phyloP scores from a whole-genome alignment of 2,113 vertebrate genomes.

The Panthera uncia region DNA sequence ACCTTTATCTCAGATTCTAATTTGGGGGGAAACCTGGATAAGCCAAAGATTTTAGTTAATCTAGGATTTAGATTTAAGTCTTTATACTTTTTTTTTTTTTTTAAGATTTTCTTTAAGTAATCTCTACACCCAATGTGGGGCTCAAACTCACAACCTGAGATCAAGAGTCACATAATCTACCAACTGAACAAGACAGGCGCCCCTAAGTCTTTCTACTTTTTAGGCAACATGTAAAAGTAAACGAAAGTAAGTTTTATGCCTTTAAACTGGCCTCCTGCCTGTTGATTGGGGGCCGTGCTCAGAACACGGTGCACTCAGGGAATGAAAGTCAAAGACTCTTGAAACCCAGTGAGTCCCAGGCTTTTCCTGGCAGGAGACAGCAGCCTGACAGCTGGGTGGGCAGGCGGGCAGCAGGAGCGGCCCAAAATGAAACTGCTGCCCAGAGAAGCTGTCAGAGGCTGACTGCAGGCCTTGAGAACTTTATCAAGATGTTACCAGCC shows the following conservation, averaged over 20 bases:
- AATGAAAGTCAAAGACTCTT: constrained; percentile 54
- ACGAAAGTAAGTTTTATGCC: neutral
- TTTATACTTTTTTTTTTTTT: neutral
- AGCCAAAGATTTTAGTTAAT: neutral
- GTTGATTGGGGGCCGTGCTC: neutral
- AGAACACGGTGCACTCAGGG: neutral
- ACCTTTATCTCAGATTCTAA: neutral
- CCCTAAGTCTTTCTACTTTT: neutral
- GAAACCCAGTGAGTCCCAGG: neutral
- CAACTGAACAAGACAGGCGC: too few relatives aligned
- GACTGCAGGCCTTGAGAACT: neutral
- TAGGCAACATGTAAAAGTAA: neutral
- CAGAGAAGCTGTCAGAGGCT: constrained; percentile 34
- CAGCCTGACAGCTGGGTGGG: neutral
- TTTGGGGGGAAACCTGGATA: neutral
- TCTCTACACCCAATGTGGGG: neutral
- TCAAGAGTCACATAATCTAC: too few relatives aligned
- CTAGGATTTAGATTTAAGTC: neutral
- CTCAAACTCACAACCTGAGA: too few relatives aligned
- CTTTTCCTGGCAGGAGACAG: constrained; percentile 43
- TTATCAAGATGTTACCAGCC: constrained; percentile 46
- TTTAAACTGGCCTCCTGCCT: constrained; percentile 26
- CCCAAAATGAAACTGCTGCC: constrained; percentile 44
- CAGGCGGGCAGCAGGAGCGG: neutral
- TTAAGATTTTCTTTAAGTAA: too few relatives aligned